Evolutionary conservation across 2,888 invertebrate species (phyloP), one percentile per base, ranked within the genome.

Genomic region (Ellobium chinense): DNA sequence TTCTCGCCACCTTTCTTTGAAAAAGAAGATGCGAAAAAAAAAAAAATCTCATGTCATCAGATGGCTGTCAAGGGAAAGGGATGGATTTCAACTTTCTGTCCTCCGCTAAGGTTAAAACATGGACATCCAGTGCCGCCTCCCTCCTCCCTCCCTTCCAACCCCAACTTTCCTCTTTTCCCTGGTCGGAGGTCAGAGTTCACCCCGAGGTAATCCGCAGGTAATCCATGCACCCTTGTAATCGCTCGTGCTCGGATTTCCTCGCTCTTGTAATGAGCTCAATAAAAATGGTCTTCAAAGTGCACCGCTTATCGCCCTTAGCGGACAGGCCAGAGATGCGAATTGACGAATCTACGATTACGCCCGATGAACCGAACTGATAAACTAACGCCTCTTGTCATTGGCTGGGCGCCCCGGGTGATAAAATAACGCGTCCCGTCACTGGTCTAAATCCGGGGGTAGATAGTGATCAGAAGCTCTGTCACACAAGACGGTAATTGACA

Each of bases 331-430:
- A 12, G 18, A 37, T 1, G 5, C 24, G 34, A 29, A 12, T 2
- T 66, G 24, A 12, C 24, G 29, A 68, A 46, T 39, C 68, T 46
- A 46, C 12, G 34, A 70, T 56, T 31, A 31, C 31, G 1, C 34
- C n/a, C 2, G 69, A 70, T 70, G 69, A 70, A 31, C 31, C 9
- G 18, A n/a, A 12, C 24, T 56, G 69, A 70, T 70, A 69, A 46
- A 29, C 29, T 69, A 39, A 27, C 56, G 21, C 18, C 56, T 4
- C 56, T 56, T 56, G 56, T 12, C 21, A 3, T 56, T 56, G 60
- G 12, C 27, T 29, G 0, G 5, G 4, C n/a, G 24, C 12, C 21
- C 24, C 60, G 14, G 1, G 29, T 24, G 12, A 12, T 24, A n/a
- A 27, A 62, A 27, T 18, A 62, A 27, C 24, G 29, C 21, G 24